Conservation (phyloP, 2,797 vertebrate species). For the Mustela erminea region DNA sequence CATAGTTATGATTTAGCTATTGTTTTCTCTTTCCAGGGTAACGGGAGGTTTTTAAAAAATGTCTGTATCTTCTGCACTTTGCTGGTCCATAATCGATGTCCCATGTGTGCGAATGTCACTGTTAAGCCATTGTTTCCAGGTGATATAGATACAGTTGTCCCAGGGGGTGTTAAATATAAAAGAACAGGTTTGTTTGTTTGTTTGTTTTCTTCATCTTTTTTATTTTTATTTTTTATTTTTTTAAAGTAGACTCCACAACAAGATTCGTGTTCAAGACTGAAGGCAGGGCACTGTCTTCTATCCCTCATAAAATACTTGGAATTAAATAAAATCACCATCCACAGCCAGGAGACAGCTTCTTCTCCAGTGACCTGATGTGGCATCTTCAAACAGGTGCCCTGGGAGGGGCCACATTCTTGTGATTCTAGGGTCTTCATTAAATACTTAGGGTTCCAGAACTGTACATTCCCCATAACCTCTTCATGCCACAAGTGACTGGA, state of each 20-base stretch:
- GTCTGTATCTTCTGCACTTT: background rate
- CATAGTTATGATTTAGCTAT: background rate
- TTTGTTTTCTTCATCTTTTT: background rate
- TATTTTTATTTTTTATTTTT: background rate
- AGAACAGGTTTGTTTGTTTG: background rate
- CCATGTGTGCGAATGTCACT: constrained; percentile 23
- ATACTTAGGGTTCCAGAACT: background rate
- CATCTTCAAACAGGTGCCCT: background rate
- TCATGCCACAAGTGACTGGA: background rate
- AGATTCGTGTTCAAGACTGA: background rate
- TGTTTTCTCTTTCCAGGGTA: background rate
- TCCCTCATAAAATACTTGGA: background rate
- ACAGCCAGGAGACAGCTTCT: background rate
- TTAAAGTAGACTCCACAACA: background rate
- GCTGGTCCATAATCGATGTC: background rate
- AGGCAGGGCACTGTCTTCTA: no score
- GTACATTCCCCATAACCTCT: background rate
- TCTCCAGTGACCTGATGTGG: background rate
- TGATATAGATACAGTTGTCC: background rate
- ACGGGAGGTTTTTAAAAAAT: constrained; percentile 1
- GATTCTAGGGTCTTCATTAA: background rate
- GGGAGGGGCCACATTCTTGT: background rate
- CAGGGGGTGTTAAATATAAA: constrained; percentile 38
- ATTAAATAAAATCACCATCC: background rate
- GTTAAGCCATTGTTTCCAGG: constrained; percentile 1